These are phyloP conservation scores for Alosa sapidissima DNA, from an alignment of 2,797 vertebrate species.

Conservation along the genomic window DNA sequence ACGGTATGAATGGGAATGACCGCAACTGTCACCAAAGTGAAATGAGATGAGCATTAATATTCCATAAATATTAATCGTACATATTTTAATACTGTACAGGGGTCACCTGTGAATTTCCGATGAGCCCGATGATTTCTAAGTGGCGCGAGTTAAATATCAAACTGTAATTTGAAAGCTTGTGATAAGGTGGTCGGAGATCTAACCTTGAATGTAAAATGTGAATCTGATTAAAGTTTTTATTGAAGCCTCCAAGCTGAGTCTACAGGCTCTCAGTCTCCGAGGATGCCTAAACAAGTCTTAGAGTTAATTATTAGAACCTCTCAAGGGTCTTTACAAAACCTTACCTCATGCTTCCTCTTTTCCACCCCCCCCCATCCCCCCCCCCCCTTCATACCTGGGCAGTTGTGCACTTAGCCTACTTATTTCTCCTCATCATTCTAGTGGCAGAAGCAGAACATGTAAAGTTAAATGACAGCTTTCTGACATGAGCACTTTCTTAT, in stretches of 20 bases:
- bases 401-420: not conserved
- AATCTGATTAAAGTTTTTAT: constrained; percentile 19
- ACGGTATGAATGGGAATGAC: not conserved
- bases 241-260: not conserved
- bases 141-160: constrained; percentile 11
- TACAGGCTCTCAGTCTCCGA: not conserved
- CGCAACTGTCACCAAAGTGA: constrained; percentile 17
- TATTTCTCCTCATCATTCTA: not conserved
- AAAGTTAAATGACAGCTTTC: not conserved
- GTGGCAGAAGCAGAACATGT: not conserved
- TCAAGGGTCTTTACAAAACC: not conserved
- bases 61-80: constrained; percentile 22
- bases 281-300: not conserved
- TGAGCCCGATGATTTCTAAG: constrained; percentile 20
- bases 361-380: not conserved
- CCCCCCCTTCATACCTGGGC: not conserved
- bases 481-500: not conserved
- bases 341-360: not conserved
- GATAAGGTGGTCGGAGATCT: constrained; percentile 1
- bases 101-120: constrained; percentile 24
- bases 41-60: constrained; percentile 16
- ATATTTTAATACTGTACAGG: constrained; percentile 19
- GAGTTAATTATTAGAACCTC: constrained; percentile 15
- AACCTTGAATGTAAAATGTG: constrained; percentile 22
- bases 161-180: constrained; percentile 11